Evolutionary conservation across 2,888 invertebrate genomes (phyloP).

Genomic region (Mythimna albipuncta): DNA sequence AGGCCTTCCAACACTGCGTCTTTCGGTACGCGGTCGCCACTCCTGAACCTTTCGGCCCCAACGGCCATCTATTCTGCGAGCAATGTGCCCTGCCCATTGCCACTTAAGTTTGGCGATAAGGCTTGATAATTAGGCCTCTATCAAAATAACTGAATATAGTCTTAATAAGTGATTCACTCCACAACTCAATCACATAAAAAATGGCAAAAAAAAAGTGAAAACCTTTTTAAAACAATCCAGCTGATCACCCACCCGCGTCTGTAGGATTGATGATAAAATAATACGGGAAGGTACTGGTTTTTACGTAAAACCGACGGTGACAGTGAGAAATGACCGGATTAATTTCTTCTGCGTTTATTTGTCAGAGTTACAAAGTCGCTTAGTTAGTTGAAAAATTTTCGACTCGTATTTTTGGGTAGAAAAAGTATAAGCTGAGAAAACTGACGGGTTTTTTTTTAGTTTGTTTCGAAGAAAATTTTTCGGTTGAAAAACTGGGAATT

Average conservation of each 20-base stretch:
- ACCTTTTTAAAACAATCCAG: conserved; percentile 45
- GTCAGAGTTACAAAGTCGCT: conserved; percentile 60
- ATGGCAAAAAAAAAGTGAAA: conserved; percentile 10
- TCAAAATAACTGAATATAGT: no score
- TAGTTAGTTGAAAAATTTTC: conserved; percentile 62
- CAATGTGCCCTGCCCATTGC: no score
- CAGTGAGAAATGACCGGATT: conserved; percentile 71
- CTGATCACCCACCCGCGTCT: conserved; percentile 32
- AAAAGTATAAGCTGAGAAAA: conserved; percentile 27
- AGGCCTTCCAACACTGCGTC: no score
- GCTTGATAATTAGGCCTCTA: no score
- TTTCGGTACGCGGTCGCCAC: no score
- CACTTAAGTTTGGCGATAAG: no score
- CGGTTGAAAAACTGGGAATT: not conserved
- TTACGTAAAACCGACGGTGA: conserved; percentile 67
- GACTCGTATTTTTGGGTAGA: conserved; percentile 41
- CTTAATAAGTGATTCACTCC: conserved; percentile 1
- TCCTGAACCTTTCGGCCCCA: no score
- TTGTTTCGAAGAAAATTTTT: not conserved
- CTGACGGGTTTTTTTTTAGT: not conserved
- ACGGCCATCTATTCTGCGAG: no score
- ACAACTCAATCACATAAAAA: conserved; percentile 17
- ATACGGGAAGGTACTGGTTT: conserved; percentile 60
- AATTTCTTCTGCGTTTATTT: conserved; percentile 64
- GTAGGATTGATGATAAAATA: conserved; percentile 66